A percentile compares a stretch with the other conserved stretches of the same genome.
Conservation (phyloP, 2,113 vertebrate species). For the Myrmecobius fasciatus region DNA sequence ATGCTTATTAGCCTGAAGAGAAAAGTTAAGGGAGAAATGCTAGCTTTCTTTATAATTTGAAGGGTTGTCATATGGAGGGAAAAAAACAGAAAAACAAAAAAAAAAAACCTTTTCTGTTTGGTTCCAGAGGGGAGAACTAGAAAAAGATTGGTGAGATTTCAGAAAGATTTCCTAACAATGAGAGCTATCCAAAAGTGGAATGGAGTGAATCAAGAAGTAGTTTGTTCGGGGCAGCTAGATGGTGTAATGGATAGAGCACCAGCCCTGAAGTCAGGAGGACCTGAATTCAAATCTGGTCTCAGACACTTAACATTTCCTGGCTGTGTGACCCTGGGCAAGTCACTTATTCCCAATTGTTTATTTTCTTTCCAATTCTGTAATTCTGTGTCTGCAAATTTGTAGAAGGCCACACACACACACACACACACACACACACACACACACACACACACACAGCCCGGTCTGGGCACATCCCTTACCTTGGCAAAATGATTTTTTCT, state of each 20-base stretch:
- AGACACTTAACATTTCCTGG: no score
- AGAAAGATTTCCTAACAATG: not conserved
- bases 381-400: not conserved
- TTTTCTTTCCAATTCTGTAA: no score
- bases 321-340: no score
- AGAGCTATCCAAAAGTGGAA: not conserved
- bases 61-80: not conserved
- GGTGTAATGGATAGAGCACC: no score
- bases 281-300: no score
- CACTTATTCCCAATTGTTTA: no score
- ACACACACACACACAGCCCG: not conserved
- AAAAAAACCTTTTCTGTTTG: not conserved
- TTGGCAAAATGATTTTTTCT: conserved; percentile 98
- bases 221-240: no score
- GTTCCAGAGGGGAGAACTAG: not conserved
- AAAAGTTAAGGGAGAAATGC: not conserved
- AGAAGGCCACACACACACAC: not conserved
- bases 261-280: no score
- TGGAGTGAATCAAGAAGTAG: not conserved
- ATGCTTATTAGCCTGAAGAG: not conserved
- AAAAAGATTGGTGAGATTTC: not conserved
- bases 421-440: not conserved
- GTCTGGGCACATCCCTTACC: conserved; percentile 82
- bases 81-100: no score
- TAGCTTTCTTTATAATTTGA: not conserved